Base-by-base conservation (phyloP, 2,113 vertebrate genomes). In the Aythya baeri region DNA sequence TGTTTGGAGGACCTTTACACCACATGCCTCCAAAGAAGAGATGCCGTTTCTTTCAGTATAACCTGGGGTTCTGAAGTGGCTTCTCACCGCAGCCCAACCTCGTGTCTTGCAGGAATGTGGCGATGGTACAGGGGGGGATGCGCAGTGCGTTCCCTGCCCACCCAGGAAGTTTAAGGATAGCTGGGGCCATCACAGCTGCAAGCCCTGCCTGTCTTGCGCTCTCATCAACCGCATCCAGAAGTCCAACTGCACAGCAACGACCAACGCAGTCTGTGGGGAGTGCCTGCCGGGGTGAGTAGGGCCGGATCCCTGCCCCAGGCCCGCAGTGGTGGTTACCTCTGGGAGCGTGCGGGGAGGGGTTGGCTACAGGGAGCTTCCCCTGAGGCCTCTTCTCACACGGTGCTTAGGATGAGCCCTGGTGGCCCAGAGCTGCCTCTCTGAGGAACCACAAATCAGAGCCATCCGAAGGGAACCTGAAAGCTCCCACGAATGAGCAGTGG, bases 201-300 rank as follows among this genome's bases (percentile, higher is more conserved):
- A 98, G 61, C 97, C 96, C 77, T 99, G 98, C 74, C 97, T 98
- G 63, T 98, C 97, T 43, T 99, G 98, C 25, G 29, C 94, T 43
- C 97, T 98, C 61, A 98, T 99, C 87, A 98, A 98, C 92, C 97
- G 98, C 65, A 17, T 97, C 18, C 98, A 98, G 93, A 98, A 97
- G 34, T 95, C 91, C 81, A 98, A 97, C 79, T 99, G 98, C 94
- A 98, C 98, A 0, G 89, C 97, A 4, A 97, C 94, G 4, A 92
- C 97, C 36, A 98, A 98, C 3, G 96, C 98, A 0, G 88, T 97
- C 21, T 99, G 98, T 8, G 98, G 98, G 65, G 97, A 98, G 54
- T 99, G 98, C 88, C 96, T 98, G 72, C 98, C 98, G 0, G 98
- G 98, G 98, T 99, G 78, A 96, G 97, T 43, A 2, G 36, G 17